phyloP scores from a whole-genome alignment of 2,797 vertebrate species.

The Mormyrops attenuatus region DNA sequence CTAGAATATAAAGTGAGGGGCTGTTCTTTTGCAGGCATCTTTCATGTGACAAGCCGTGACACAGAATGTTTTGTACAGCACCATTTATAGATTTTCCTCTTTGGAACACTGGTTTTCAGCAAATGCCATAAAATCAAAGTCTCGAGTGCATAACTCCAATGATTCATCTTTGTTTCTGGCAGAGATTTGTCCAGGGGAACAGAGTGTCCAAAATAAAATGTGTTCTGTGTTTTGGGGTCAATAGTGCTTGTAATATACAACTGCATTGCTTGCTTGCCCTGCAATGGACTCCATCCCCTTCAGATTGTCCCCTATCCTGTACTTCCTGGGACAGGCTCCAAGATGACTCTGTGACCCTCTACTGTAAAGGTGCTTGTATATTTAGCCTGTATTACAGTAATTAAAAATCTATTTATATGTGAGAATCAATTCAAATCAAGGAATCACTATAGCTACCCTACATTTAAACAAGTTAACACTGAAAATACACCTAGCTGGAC shows the following conservation, averaged over 20 bases:
- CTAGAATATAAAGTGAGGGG: not conserved
- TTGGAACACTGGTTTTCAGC: not conserved
- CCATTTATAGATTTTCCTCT: not conserved
- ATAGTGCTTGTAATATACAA: not conserved
- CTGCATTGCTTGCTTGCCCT: not conserved
- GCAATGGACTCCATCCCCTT: not conserved
- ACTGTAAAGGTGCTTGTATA: not conserved
- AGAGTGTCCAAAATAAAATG: not conserved
- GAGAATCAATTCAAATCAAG: not conserved
- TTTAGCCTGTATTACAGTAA: not conserved
- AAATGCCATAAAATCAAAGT: slow-evolving; percentile 3
- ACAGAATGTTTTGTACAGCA: not conserved
- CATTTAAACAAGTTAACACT: not conserved
- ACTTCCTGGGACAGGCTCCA: not conserved
- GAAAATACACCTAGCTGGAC: not conserved
- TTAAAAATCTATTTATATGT: not conserved
- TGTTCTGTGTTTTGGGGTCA: not conserved
- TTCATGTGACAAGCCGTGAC: not conserved
- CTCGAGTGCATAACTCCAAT: not conserved
- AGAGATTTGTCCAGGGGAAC: not conserved
- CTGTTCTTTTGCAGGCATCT: not conserved
- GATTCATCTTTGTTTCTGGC: slow-evolving; percentile 4
- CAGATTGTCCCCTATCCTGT: not conserved
- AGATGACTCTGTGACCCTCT: not conserved
- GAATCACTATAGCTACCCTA: not conserved